These are phyloP conservation scores for Drosophila barbarae DNA, from an alignment of 2,888 invertebrate species.

Conservation along the genomic window DNA sequence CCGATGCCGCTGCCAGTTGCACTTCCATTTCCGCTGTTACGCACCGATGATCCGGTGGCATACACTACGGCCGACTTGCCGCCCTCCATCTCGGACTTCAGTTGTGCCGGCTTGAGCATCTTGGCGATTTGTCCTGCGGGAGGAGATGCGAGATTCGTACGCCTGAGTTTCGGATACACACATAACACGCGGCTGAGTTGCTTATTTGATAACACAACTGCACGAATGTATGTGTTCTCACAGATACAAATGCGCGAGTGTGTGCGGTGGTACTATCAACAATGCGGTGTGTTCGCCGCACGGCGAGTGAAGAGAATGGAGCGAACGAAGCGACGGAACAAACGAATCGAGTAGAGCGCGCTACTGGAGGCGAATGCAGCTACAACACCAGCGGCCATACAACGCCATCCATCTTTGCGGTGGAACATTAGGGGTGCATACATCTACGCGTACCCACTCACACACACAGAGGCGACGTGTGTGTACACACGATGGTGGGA, in stretches of 20 bases:
- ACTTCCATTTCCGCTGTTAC: slow-evolving; percentile 51
- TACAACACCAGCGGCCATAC: slow-evolving; percentile 30
- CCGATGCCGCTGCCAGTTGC: slow-evolving; percentile 54
- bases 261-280: slow-evolving; percentile 20
- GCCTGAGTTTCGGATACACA: slow-evolving; percentile 17
- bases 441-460: slow-evolving; percentile 9
- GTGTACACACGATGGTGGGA: slow-evolving; percentile 15
- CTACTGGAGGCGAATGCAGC: slow-evolving; percentile 44
- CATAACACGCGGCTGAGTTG: slow-evolving; percentile 22
- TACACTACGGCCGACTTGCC: slow-evolving; percentile 52
- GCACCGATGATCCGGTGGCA: slow-evolving; percentile 50
- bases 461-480: slow-evolving; percentile 11
- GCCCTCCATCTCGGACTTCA: slow-evolving; percentile 67
- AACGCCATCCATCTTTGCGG: slow-evolving; percentile 20
- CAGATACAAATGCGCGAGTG: slow-evolving; percentile 23
- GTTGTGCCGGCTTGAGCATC: slow-evolving; percentile 75
- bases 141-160: slow-evolving; percentile 15
- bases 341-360: slow-evolving; percentile 48
- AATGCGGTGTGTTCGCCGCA: slow-evolving; percentile 35
- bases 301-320: slow-evolving; percentile 25
- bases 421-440: slow-evolving; percentile 39
- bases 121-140: slow-evolving; percentile 77
- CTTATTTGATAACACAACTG: slow-evolving; percentile 31
- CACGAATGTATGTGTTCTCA: slow-evolving; percentile 17
- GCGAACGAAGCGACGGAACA: slow-evolving; percentile 28